Conservation (phyloP, 2,797 vertebrate species). For the Denticeps clupeoides region DNA sequence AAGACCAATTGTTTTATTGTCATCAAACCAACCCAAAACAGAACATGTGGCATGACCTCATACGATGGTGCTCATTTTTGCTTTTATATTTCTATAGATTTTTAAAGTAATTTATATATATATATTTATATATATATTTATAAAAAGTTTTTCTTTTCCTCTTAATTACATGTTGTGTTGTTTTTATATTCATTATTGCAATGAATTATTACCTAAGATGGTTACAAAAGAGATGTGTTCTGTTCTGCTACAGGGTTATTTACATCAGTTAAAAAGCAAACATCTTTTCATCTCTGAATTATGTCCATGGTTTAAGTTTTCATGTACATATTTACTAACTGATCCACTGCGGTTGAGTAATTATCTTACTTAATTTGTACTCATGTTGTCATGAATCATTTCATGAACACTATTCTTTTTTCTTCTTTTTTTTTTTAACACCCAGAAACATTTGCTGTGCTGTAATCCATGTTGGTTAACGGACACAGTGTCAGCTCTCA, state of each 20-base stretch:
- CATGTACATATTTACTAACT: conserved; percentile 70
- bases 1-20: conserved; percentile 57
- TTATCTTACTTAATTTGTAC: conserved; percentile 38
- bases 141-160: conserved; percentile 66
- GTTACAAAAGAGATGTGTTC: conserved; percentile 88
- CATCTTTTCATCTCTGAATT: conserved; percentile 69
- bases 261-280: conserved; percentile 97
- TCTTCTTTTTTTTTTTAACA: conserved; percentile 36
- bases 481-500: conserved; percentile 33
- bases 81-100: conserved; percentile 56
- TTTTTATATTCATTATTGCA: conserved; percentile 98
- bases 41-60: conserved; percentile 71
- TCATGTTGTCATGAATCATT: conserved; percentile 37
- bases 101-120: conserved; percentile 45
- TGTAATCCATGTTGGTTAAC: conserved; percentile 35
- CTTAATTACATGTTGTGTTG: conserved; percentile 86
- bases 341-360: conserved; percentile 62
- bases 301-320: conserved; percentile 57
- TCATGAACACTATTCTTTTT: conserved; percentile 32
- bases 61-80: conserved; percentile 73
- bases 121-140: conserved; percentile 61
- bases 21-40: conserved; percentile 57
- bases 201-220: conserved; percentile 94
- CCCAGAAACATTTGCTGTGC: conserved; percentile 43
- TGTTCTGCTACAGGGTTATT: conserved; percentile 85